Base-by-base conservation (phyloP, 2,888 invertebrate genomes). In the Ganaspis brasiliensis region DNA sequence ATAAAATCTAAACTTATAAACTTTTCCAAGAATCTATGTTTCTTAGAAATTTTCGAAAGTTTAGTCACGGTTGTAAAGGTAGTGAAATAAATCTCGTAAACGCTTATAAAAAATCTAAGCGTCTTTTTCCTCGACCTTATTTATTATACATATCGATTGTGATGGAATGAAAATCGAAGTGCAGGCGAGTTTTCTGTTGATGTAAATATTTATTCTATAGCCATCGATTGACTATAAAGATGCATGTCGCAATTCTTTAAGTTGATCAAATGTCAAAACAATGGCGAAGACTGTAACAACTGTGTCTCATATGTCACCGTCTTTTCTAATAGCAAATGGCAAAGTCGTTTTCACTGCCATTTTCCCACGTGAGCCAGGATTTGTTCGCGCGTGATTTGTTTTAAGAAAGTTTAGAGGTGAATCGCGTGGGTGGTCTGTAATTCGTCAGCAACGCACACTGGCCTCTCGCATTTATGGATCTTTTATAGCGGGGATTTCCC, bases 401-500 rank as follows among this genome's bases (percentile, higher is more conserved):
- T n/a, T 45, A 77, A 78, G 78, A 84, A 77, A 78, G 78, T 81
- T 79, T 63, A 82, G 71, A 74, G 73, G 63, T 63, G 37, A 73
- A 35, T 75, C 35, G 76, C 77, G 85, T 82, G 83, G 85, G 84
- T 77, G 85, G 83, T 82, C 79, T 79, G 75, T 67, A 77, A 82
- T 80, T 79, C 76, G 31, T 71, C 59, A 63, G 57, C 24, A 67
- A 45, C n/a, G 67, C 45, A 67, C 24, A 67, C 40, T 40, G 2
- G 40, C 63, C 74, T 71, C 59, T 75, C 72, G 57, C 78, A 80
- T 85, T 83, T 74, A 75, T 63, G 59, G 35, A 81, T 82, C 82
- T 85, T 86, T 84, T 84, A 78, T 78, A 84, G 83, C 79, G 72
- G 57, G 83, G 83, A 81, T 85, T 87, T 87, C 81, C 85, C 84